Evolutionary conservation across 2,797 vertebrate species (phyloP), one percentile per base, ranked within the genome.

Genomic region (Acrocephalus scirpaceus): DNA sequence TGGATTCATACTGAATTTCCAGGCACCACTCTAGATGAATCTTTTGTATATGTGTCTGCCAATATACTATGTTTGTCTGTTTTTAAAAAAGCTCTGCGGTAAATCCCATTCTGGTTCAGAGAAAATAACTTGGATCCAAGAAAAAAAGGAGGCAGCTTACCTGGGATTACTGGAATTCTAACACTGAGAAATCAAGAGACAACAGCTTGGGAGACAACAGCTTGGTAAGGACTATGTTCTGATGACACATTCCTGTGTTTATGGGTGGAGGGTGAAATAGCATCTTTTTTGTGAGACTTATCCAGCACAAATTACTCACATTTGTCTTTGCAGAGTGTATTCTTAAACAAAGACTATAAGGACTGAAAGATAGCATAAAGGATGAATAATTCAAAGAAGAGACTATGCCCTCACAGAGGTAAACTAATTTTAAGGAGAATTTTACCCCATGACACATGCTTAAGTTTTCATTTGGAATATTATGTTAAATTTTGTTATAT

Each of bases 41-140:
- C 22, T 80, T 87, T 51, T 65, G 7, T 67, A 8, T 36, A 57
- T 50, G 9, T 74, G 32, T 79, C 29, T 75, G 62, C 13, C 73
- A 88, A 45, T 70, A 72, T 27, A 25, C 44, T 91, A 88, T 66
- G 23, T 27, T 81, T 84, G 9, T 38, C 85, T 89, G 23, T 51
- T 90, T 94, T 54, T 30, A 45, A 88, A 69, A 69, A 36, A 51
- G n/a, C n/a, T 91, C 29, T 3, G 21, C 14, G 34, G 27, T 48
- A 93, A 96, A 94, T 80, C 58, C 19, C 16, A 75, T 80, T 62
- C 26, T 56, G 40, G 23, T 81, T 83, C 66, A 90, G 81, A 90
- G 16, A 83, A 96, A 90, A 84, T 66, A 72, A 69, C 26, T 93
- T 86, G 80, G 64, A 73, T 84, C n/a, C 13, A 53, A 65, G 45